phyloP scores from a whole-genome alignment of 2,888 invertebrate genomes.

The Drosophila merina region DNA sequence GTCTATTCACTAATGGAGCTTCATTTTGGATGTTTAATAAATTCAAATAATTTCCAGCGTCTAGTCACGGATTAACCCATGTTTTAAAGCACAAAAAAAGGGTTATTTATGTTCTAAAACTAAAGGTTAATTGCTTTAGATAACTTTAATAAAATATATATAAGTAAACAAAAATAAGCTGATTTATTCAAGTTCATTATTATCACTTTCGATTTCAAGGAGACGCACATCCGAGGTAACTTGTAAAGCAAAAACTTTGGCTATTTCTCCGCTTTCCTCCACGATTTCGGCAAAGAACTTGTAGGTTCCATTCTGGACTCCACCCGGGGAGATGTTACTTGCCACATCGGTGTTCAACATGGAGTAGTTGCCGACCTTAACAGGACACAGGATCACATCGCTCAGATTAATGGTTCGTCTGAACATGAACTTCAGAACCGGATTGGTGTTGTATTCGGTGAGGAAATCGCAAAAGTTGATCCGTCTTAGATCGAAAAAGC shows the following conservation, averaged over 20 bases:
- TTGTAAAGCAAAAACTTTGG: slow-evolving; percentile 66
- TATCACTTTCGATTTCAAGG: not conserved
- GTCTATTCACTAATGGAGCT: not conserved
- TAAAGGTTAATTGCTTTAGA: not conserved
- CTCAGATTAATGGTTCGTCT: slow-evolving; percentile 25
- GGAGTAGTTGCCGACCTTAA: slow-evolving; percentile 53
- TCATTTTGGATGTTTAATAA: slow-evolving; percentile 28
- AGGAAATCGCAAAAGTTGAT: slow-evolving; percentile 65
- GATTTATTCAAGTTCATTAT: not conserved
- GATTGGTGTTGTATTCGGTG: slow-evolving; percentile 39
- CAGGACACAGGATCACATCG: slow-evolving; percentile 51
- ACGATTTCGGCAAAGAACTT: slow-evolving; percentile 59
- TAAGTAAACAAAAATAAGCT: not conserved
- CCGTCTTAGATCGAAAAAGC: slow-evolving; percentile 45
- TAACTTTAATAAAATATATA: not conserved
- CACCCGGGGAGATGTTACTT: slow-evolving; percentile 30
- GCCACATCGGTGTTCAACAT: slow-evolving; percentile 32
- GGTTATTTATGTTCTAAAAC: too few species aligned
- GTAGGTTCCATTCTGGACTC: slow-evolving; percentile 50
- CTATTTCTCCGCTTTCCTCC: slow-evolving; percentile 56
- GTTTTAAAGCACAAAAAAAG: not conserved
- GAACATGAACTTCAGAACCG: slow-evolving; percentile 44
- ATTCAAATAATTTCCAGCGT: not conserved
- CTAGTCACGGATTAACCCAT: slow-evolving; percentile 3
- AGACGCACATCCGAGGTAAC: slow-evolving; percentile 42